Evolutionary conservation across 2,888 invertebrate species (phyloP), one percentile per base, ranked within the genome.

Genomic region (Nymphalis polychloros): DNA sequence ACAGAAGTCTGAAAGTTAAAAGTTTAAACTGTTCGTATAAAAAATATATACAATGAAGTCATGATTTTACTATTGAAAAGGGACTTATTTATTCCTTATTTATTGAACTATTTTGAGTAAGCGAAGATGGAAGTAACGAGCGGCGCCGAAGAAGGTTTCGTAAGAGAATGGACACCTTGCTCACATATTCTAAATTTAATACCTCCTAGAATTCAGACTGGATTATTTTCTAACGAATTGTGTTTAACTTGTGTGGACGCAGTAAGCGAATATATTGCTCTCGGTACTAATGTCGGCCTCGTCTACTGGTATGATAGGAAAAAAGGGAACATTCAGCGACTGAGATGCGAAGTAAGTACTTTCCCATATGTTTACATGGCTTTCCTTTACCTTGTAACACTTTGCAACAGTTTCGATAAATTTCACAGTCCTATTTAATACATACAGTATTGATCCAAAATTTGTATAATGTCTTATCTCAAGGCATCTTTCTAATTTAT

Each of bases 261-360:
- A n/a, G 93, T 96, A 53, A 93, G 94, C 20, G 96, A 97, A 77
- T 97, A 96, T 84, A 94, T 98, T 73, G 97, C 96, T 1, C 85
- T 98, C 65, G 98, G 98, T 2, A 97, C 97, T 2, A 97, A 97
- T 88, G 94, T 95, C 20, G 98, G 98, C 2, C 90, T 97, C 65
- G 95, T 97, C 35, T 98, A 97, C 84, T 97, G 98, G 96, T 97
- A 96, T 84, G 95, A 97, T 84, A 93, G 98, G 71, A 94, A 94
- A 73, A 96, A 94, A 53, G 95, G 95, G 63, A 95, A 95, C 75
- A 93, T 98, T 72, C 96, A 97, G 81, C 94, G 96, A 77, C 89
- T 98, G 2, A 93, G 95, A 82, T 95, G 96, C 78, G 97, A 97
- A 94, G 98, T 97, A 93, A 87, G 88, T 64, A n/a, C 46, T 63